Conservation (phyloP, 92 coral and sea anemone genomes). For the Blastomussa wellsi region DNA sequence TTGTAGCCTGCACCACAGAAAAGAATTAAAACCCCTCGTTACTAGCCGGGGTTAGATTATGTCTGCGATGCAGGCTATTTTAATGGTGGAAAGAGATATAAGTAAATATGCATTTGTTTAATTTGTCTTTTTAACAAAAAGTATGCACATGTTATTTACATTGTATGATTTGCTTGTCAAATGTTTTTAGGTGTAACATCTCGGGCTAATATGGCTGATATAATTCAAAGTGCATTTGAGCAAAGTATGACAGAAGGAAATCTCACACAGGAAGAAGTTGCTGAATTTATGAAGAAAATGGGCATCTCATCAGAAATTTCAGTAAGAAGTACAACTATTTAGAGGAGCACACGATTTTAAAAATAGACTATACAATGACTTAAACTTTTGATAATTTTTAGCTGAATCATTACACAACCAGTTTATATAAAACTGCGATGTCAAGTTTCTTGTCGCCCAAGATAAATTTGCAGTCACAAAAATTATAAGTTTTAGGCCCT, state of each 20-base stretch:
- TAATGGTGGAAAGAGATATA: too few relatives aligned
- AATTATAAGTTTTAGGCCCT: not conserved
- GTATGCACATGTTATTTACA: too few relatives aligned
- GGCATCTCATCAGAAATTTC: not conserved
- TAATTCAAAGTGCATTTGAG: not conserved
- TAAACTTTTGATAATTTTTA: too few relatives aligned
- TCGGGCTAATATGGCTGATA: not conserved
- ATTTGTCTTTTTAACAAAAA: too few relatives aligned
- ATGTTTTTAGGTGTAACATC: slow-evolving; percentile 14
- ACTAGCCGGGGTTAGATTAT: too few relatives aligned
- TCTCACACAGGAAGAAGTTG: not conserved
- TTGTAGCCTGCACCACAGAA: too few relatives aligned
- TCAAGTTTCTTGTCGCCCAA: not conserved
- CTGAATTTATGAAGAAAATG: not conserved
- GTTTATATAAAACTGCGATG: not conserved
- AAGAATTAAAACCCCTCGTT: too few relatives aligned
- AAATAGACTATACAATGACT: too few relatives aligned
- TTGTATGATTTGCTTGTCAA: not conserved
- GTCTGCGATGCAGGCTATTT: too few relatives aligned
- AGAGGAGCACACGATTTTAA: not conserved
- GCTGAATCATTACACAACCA: too few relatives aligned
- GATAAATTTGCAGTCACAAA: too few relatives aligned
- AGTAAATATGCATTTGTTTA: too few relatives aligned
- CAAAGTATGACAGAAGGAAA: slow-evolving; percentile 2
- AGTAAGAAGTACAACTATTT: not conserved